These are phyloP conservation scores for Neodiprion pinetum DNA, from an alignment of 1,140 invertebrate species.

Conservation along the genomic window DNA sequence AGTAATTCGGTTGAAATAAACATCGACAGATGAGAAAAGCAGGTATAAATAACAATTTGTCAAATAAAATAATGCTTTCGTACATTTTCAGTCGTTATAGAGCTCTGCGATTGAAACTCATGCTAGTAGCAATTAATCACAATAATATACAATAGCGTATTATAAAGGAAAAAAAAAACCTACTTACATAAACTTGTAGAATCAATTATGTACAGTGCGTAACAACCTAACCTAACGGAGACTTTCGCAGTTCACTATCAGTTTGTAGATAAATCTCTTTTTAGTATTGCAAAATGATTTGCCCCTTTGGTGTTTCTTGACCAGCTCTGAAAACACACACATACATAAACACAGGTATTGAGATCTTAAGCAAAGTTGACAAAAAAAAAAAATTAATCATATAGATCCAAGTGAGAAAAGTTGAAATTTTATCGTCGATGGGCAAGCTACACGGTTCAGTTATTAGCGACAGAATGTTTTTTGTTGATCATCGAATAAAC, in stretches of 20 bases:
- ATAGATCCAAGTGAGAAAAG: neutral
- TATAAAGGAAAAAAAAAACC: slow-evolving; percentile 14
- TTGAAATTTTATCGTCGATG: neutral
- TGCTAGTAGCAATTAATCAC: slow-evolving; percentile 27
- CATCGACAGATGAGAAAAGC: no score
- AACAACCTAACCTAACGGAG: slow-evolving; percentile 8
- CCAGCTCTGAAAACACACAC: neutral
- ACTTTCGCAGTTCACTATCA: slow-evolving; percentile 12
- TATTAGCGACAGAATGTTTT: no score
- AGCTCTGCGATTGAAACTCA: slow-evolving; percentile 34
- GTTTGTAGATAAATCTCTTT: slow-evolving; percentile 25
- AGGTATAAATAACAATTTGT: no score
- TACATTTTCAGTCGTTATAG: slow-evolving; percentile 35
- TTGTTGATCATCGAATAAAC: no score
- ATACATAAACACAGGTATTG: neutral
- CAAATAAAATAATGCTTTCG: neutral
- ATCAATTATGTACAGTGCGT: slow-evolving; percentile 34
- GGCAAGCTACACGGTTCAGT: no score
- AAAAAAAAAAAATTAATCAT: neutral
- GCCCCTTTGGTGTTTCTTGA: neutral
- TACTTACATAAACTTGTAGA: slow-evolving; percentile 31
- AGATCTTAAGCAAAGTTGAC: neutral
- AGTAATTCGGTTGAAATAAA: no score
- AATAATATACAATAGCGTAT: slow-evolving; percentile 25
- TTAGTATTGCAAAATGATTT: neutral